Percentiles rank a stretch among this genome's conserved stretches.
These are phyloP conservation scores for Orbicella faveolata DNA, from an alignment of 64 coral and sea anemone genomes.

Conservation along the genomic window DNA sequence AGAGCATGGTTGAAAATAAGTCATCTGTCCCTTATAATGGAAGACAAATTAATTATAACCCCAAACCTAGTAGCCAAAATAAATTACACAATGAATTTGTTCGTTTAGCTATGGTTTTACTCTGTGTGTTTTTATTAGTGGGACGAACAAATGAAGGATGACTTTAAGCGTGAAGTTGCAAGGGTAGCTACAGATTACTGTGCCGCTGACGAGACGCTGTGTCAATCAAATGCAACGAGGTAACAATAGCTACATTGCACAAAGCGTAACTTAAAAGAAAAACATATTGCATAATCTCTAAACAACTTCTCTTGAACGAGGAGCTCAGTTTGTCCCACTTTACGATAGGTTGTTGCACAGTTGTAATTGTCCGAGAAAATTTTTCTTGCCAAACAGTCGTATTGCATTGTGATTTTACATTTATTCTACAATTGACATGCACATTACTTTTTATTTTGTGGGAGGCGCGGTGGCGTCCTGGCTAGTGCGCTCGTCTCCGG, in stretches of 20 bases:
- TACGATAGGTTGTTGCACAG: background rate
- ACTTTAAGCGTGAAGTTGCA: background rate
- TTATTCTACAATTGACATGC: too few relatives aligned
- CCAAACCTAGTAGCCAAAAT: too few relatives aligned
- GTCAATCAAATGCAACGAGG: background rate
- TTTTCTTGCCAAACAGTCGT: too few relatives aligned
- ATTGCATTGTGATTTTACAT: too few relatives aligned
- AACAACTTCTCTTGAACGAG: background rate
- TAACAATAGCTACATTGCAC: background rate
- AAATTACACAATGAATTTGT: background rate
- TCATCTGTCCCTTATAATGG: too few relatives aligned
- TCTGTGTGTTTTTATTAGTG: background rate
- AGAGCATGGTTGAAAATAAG: too few relatives aligned
- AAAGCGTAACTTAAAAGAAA: background rate
- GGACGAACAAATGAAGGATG: background rate
- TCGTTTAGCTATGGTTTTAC: background rate
- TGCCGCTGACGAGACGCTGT: background rate
- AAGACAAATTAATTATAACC: too few relatives aligned
- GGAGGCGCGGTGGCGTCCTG: too few relatives aligned
- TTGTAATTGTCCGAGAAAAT: too few relatives aligned
- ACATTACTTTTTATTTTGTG: too few relatives aligned
- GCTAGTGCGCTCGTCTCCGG: too few relatives aligned
- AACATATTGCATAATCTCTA: background rate
- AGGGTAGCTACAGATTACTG: background rate
- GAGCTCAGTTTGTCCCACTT: background rate